These are phyloP conservation scores for Bellardia bayeri DNA, from an alignment of 2,888 invertebrate species.

Conservation along the genomic window DNA sequence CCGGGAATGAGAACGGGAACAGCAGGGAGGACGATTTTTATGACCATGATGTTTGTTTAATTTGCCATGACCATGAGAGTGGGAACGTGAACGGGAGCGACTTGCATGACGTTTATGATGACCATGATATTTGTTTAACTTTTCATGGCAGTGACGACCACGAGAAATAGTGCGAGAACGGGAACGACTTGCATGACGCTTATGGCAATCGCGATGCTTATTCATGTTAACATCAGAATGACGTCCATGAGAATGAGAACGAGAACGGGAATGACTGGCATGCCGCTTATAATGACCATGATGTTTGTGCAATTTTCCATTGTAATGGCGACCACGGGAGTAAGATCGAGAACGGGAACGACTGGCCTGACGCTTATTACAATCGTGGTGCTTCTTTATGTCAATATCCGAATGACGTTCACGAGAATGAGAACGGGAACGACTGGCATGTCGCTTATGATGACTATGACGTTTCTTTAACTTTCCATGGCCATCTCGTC, in stretches of 20 bases:
- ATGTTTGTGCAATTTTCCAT: neutral
- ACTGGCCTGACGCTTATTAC: constrained; percentile 11
- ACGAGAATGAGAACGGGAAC: constrained; percentile 11
- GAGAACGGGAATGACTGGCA: constrained; percentile 42
- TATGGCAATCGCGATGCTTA: neutral
- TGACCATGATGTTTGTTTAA: constrained; percentile 25
- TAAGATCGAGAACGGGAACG: constrained; percentile 39
- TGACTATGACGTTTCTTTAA: constrained; percentile 36
- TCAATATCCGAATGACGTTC: neutral
- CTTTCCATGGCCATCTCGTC: neutral
- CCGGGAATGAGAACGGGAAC: constrained; percentile 49
- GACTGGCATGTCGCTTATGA: constrained; percentile 26
- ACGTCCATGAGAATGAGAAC: constrained; percentile 22
- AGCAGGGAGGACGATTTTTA: constrained; percentile 21
- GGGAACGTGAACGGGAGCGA: constrained; percentile 47
- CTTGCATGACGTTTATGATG: constrained; percentile 32
- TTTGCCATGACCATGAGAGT: neutral
- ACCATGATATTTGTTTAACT: constrained; percentile 35
- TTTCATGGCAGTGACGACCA: neutral
- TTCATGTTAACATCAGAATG: neutral
- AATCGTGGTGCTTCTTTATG: neutral
- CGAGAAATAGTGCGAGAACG: neutral
- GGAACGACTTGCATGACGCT: constrained; percentile 32
- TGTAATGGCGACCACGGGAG: neutral
- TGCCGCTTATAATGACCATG: constrained; percentile 32